Evolutionary conservation across 35 echinoderm and acorn worm species (phyloP).

Genomic region (Apostichopus parvimensis): DNA sequence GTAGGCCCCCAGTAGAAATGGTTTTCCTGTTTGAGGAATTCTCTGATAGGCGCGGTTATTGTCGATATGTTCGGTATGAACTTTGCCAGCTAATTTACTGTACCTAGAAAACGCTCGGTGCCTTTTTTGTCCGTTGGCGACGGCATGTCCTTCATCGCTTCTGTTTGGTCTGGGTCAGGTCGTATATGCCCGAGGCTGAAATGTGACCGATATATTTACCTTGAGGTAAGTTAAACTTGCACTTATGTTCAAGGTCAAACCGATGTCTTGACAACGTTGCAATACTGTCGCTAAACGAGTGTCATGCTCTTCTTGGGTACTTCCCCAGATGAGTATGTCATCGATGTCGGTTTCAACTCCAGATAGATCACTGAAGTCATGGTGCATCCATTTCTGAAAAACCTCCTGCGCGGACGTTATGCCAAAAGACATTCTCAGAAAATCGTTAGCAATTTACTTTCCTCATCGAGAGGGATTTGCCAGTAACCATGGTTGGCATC

Average conservation of each 20-base stretch:
- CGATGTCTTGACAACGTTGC: constrained; percentile 41
- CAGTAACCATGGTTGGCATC: constrained; percentile 35
- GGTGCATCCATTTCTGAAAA: not conserved
- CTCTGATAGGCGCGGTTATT: constrained; percentile 56
- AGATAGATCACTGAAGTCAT: constrained; percentile 7
- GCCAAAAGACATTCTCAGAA: constrained; percentile 37
- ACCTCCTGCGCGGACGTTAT: constrained; percentile 33
- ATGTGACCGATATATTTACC: constrained; percentile 74
- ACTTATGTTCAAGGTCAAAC: constrained; percentile 55
- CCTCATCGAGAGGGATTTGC: constrained; percentile 49
- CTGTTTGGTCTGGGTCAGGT: constrained; percentile 35
- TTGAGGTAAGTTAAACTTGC: constrained; percentile 34
- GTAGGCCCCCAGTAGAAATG: constrained; percentile 43
- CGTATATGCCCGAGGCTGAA: constrained; percentile 54
- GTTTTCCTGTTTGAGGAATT: constrained; percentile 29
- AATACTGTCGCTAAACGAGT: constrained; percentile 37
- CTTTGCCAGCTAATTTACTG: constrained; percentile 58
- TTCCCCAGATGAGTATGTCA: constrained; percentile 46
- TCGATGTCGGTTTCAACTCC: not conserved
- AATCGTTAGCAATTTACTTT: constrained; percentile 8
- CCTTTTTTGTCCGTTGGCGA: constrained; percentile 42
- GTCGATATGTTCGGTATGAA: constrained; percentile 68
- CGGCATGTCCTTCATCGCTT: constrained; percentile 37
- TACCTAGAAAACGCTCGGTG: constrained; percentile 53
- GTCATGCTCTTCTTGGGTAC: constrained; percentile 62